Conservation (phyloP, 2,113 vertebrate genomes). For the Gadus chalcogrammus region DNA sequence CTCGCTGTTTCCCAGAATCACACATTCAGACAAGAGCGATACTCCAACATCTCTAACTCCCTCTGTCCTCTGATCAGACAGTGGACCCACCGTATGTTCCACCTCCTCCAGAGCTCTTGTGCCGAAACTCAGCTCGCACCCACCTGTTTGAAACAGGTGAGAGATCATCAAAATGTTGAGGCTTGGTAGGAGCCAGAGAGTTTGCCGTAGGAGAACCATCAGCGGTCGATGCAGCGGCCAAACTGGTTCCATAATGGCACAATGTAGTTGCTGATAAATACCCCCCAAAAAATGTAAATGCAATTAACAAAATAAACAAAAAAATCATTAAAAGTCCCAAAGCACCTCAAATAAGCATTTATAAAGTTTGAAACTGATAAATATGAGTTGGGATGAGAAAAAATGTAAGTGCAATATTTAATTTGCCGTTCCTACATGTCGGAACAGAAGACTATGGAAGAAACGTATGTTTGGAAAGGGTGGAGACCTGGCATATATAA, state of each 20-base stretch:
- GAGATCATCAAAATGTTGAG: conserved; percentile 4
- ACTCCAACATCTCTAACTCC: background rate
- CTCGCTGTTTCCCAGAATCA: conserved; percentile 41
- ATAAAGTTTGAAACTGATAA: too few relatives aligned
- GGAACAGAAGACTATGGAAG: background rate
- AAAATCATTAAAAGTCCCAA: background rate
- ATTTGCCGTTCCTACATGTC: background rate
- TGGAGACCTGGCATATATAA: conserved; percentile 5
- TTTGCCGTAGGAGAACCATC: background rate
- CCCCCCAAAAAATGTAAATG: background rate
- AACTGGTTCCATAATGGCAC: background rate
- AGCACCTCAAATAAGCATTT: too few relatives aligned
- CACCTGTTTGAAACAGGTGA: conserved; percentile 3
- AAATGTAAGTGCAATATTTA: background rate
- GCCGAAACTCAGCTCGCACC: background rate
- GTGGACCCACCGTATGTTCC: background rate
- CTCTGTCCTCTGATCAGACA: background rate
- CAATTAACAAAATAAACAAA: background rate
- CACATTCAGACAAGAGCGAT: conserved; percentile 38
- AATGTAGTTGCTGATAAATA: background rate
- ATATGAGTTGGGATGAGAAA: too few relatives aligned
- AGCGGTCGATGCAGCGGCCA: background rate
- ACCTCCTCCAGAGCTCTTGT: conserved; percentile 1
- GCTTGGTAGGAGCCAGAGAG: conserved; percentile 16
- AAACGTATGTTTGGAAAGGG: too few relatives aligned